A percentile compares a stretch with the other conserved stretches of the same genome.
These are phyloP conservation scores for Pterocles gutturalis DNA, from an alignment of 2,113 vertebrate genomes.

Conservation along the genomic window DNA sequence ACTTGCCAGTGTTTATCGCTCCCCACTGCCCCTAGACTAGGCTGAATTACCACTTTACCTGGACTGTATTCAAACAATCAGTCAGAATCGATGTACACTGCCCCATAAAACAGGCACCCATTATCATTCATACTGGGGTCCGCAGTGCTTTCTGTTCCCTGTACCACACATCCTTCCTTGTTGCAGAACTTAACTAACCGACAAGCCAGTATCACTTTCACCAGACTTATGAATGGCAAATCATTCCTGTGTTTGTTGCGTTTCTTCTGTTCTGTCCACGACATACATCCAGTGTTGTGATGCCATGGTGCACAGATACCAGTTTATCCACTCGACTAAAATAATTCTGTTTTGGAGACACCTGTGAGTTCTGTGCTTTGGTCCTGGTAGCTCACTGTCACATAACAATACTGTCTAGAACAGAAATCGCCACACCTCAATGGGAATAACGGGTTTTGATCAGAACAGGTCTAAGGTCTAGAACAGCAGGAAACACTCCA, in stretches of 20 bases:
- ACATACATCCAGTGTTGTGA: neutral
- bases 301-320: neutral
- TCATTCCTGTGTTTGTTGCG: rapidly evolving
- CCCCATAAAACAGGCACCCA: neutral
- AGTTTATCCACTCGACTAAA: neutral
- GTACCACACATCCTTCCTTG: neutral
- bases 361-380: neutral
- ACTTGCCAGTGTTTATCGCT: neutral
- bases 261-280: neutral
- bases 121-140: neutral
- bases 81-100: neutral
- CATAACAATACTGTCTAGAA: neutral
- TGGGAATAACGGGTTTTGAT: neutral
- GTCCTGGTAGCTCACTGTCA: neutral
- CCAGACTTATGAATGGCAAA: neutral
- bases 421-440: neutral
- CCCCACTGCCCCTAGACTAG: neutral
- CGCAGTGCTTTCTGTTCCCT: neutral
- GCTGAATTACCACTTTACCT: neutral
- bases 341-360: neutral
- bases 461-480: neutral
- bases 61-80: neutral
- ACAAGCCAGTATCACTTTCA: neutral
- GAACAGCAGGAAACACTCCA: neutral
- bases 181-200: neutral